Conservation (phyloP, 2,888 invertebrate species). For the Cheilosia grossa region DNA sequence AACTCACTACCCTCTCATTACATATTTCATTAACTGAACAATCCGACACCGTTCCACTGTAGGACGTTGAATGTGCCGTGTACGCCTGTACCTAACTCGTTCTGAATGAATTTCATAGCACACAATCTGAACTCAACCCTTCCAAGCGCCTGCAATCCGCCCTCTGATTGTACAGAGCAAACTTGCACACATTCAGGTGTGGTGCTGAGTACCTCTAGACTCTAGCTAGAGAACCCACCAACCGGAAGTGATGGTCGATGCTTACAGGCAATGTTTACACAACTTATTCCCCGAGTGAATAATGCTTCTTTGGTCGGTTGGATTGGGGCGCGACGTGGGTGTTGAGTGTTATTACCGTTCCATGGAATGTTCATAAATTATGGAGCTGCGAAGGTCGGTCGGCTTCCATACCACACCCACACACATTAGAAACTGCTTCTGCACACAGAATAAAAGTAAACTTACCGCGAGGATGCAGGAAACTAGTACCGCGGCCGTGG, state of each 20-base stretch:
- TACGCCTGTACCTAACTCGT: slow-evolving; percentile 10
- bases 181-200: slow-evolving; percentile 26
- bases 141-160: background rate
- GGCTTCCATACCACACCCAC: slow-evolving; percentile 7
- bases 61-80: background rate
- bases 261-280: slow-evolving; percentile 52
- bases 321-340: background rate
- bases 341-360: slow-evolving; percentile 32
- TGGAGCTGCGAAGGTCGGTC: background rate
- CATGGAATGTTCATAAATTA: slow-evolving; percentile 64
- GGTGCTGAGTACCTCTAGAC: slow-evolving; percentile 4
- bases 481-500: background rate
- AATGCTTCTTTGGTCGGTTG: slow-evolving; percentile 13
- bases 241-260: slow-evolving; percentile 64
- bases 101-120: slow-evolving; percentile 38
- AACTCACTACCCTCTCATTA: slow-evolving; percentile 2
- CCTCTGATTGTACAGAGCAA: background rate
- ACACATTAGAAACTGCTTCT: background rate
- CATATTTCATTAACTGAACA: slow-evolving; percentile 48
- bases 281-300: slow-evolving; percentile 60
- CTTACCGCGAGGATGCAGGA: slow-evolving; percentile 21
- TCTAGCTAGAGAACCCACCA: slow-evolving; percentile 33
- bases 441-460: slow-evolving; percentile 35
- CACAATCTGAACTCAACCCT: slow-evolving; percentile 13
- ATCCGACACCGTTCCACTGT: background rate